These are phyloP conservation scores for Pseudocheirus occidentalis DNA, from an alignment of 2,797 vertebrate species.

Conservation along the genomic window DNA sequence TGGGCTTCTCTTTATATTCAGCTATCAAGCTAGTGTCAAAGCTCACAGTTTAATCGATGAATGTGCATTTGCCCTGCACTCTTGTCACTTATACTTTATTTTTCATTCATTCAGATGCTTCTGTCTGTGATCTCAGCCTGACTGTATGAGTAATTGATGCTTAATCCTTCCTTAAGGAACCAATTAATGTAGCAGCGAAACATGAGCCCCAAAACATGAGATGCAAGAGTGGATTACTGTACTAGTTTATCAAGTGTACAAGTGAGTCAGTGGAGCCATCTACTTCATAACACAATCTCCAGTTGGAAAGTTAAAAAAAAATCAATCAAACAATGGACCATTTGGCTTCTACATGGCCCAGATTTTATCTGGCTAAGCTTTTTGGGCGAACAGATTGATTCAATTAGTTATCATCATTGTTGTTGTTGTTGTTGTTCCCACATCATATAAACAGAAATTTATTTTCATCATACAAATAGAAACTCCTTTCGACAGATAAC, in stretches of 20 bases:
- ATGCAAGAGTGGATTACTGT: neutral
- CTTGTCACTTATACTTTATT: slow-evolving; percentile 58
- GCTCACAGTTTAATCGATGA: slow-evolving; percentile 54
- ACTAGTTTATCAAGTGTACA: neutral
- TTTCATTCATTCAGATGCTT: neutral
- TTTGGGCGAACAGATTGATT: neutral
- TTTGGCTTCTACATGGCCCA: slow-evolving; percentile 16
- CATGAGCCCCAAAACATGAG: neutral
- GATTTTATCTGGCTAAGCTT: neutral
- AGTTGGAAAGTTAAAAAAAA: neutral
- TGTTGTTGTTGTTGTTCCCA: neutral
- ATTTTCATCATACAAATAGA: neutral
- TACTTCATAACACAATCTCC: neutral
- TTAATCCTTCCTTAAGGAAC: slow-evolving; percentile 26
- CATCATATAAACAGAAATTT: neutral
- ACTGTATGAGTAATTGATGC: neutral
- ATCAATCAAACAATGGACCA: neutral
- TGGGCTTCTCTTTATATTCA: slow-evolving; percentile 51
- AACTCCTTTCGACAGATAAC: neutral
- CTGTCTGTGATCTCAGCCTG: slow-evolving; percentile 44
- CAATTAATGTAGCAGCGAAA: neutral
- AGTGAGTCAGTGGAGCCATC: slow-evolving; percentile 17
- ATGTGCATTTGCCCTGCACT: slow-evolving; percentile 50
- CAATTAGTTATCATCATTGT: neutral
- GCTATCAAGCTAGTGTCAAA: slow-evolving; percentile 43